Evolutionary conservation across 2,797 vertebrate genomes (phyloP).

Genomic region (Centroberyx gerrardi): DNA sequence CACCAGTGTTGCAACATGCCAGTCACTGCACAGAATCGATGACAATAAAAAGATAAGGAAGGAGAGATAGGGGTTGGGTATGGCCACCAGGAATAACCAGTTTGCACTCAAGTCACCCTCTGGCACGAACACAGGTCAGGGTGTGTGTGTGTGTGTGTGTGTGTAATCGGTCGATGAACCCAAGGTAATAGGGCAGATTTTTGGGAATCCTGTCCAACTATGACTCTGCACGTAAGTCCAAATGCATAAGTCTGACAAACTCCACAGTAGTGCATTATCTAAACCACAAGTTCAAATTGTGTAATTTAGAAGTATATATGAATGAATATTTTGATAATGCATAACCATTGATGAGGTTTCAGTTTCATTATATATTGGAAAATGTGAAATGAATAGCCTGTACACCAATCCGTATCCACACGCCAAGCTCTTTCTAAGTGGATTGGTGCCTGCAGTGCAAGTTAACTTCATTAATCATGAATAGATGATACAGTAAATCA

Average conservation of each 20-base stretch:
- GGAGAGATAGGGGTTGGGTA: conserved; percentile 17
- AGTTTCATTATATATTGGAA: not conserved
- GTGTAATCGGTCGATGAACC: conserved; percentile 19
- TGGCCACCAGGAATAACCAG: not conserved
- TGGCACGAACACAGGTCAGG: not conserved
- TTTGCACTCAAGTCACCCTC: not conserved
- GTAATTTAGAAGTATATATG: not conserved
- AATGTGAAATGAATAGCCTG: not conserved
- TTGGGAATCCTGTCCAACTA: not conserved
- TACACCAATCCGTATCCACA: not conserved
- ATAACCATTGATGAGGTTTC: not conserved
- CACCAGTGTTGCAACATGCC: conserved; percentile 43
- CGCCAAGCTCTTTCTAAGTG: not conserved
- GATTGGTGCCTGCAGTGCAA: not conserved
- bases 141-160: not conserved
- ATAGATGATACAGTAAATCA: not conserved
- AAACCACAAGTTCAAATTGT: not conserved
- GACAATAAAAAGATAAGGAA: conserved; percentile 31
- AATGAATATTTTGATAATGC: not conserved
- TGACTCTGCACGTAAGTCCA: conserved; percentile 24
- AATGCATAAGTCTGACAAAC: conserved; percentile 9
- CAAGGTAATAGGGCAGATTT: not conserved
- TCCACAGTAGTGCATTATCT: not conserved
- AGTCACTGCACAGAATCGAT: conserved; percentile 15
- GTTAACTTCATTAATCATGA: not conserved